Conservation (phyloP, 2,797 vertebrate genomes). For the Hippocampus kuda region DNA sequence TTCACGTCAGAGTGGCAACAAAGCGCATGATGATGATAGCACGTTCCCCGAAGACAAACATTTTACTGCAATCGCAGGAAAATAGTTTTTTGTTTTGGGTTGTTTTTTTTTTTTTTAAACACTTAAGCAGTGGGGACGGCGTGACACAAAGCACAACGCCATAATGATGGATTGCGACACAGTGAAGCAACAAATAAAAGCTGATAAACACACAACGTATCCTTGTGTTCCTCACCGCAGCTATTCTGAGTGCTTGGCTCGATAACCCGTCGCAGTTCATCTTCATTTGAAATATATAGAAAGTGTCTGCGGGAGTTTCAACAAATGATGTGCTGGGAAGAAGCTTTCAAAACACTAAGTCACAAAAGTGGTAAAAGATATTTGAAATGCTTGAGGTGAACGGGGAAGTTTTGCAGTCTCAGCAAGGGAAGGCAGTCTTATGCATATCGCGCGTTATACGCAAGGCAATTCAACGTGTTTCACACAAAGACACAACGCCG, state of each 20-base stretch:
- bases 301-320: constrained; percentile 23
- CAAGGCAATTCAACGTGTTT: too few species aligned
- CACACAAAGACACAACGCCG: too few species aligned
- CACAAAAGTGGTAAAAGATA: neutral
- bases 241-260: constrained; percentile 28
- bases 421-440: too few species aligned
- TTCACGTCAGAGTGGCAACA: constrained; percentile 19
- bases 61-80: constrained; percentile 8
- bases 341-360: constrained; percentile 10
- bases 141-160: constrained; percentile 28
- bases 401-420: neutral
- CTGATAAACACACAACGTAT: constrained; percentile 23
- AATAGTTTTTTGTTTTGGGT: too few species aligned
- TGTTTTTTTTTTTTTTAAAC: neutral
- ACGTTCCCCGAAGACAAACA: constrained; percentile 27
- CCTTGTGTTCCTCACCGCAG: constrained; percentile 16
- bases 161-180: constrained; percentile 34
- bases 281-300: constrained; percentile 13
- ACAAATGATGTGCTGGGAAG: constrained; percentile 43
- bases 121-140: constrained; percentile 26
- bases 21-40: constrained; percentile 36
- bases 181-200: constrained; percentile 30
- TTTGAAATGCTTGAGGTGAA: neutral
- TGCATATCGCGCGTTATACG: too few species aligned
- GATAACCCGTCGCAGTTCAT: constrained; percentile 23